Conservation (phyloP, 2,888 invertebrate genomes). For the Eudemis profundana region DNA sequence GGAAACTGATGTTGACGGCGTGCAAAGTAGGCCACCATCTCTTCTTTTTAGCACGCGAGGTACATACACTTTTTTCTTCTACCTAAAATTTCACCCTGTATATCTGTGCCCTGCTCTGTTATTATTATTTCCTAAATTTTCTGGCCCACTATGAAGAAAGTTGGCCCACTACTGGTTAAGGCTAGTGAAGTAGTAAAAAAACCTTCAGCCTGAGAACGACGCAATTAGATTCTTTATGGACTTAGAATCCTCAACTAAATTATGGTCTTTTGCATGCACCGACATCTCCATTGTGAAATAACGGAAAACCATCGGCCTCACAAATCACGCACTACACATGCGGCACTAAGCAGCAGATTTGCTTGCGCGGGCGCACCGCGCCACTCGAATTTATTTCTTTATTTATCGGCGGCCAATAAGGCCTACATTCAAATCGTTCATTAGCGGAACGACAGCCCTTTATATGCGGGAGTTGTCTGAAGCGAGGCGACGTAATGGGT, state of each 20-base stretch:
- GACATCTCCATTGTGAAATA: constrained; percentile 25
- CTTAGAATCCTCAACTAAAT: constrained; percentile 3
- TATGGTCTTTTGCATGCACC: constrained; percentile 27
- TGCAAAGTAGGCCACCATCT: too few species aligned
- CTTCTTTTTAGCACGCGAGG: too few species aligned
- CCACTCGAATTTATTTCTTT: constrained; percentile 76
- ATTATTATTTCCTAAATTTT: too few species aligned
- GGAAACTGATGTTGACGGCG: too few species aligned
- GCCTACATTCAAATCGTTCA: constrained; percentile 83
- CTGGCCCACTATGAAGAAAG: too few species aligned
- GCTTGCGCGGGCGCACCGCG: constrained; percentile 69
- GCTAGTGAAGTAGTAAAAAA: too few species aligned
- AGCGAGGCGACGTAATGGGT: constrained; percentile 13
- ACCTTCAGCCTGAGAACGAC: too few species aligned
- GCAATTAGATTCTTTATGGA: background rate
- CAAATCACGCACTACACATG: constrained; percentile 58
- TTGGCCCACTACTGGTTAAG: too few species aligned
- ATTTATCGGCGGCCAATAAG: constrained; percentile 76
- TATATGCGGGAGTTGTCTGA: constrained; percentile 71
- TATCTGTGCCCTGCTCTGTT: too few species aligned
- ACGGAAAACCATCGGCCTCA: constrained; percentile 34
- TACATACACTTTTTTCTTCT: too few species aligned
- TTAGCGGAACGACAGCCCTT: constrained; percentile 75
- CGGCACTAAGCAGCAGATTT: constrained; percentile 71
- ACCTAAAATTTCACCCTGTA: too few species aligned